Base-by-base conservation (phyloP, 2,113 vertebrate genomes). In the Recurvirostra avosetta region DNA sequence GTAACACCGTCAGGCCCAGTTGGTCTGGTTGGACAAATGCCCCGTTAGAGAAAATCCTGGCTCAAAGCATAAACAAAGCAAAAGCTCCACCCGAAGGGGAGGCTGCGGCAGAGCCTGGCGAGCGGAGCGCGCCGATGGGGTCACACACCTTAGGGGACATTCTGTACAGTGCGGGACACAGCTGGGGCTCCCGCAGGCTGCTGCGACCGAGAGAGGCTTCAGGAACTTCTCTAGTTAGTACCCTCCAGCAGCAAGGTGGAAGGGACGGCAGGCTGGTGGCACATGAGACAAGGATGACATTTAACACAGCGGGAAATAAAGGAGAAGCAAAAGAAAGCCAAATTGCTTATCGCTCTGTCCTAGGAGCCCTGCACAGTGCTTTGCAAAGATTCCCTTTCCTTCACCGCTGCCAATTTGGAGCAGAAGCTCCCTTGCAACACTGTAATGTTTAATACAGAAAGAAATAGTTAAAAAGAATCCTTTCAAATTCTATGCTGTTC, bases 141-240 rank as follows among this genome's bases (percentile, higher is more conserved):
- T 43, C 8, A 2, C 70, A 29, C 5, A 34, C 34, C 78, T 12
- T 2, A 3, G 11, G 20, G 55, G 41, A 18, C 12, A 12, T 38
- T 41, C 65, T 3, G 4, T 19, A 38, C 11, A 6, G 49, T 4
- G 1, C 2, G 19, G 7, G 14, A 15, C 59, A 4, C 71, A 34
- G 61, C 36, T 3, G 18, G 36, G 36, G 68, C 47, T 47, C 45
- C 52, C 4, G 5, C 58, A 4, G 5, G 1, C 56, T 5, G 25
- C 38, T 9, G 41, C 0, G 36, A 38, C 8, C 1, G 3, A 11
- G 36, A 30, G 17, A 49, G 30, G 34, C 71, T 52, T 17, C 8
- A 10, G 71, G 77, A 38, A 14, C 38, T 59, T 26, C 21, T 34
- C 47, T 5, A 34, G 70, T 30, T 14, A 22, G 47, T 12, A 9